Percentiles rank a stretch among this genome's conserved stretches.
Conservation (phyloP, 2,113 vertebrate genomes). For the Phylloscopus whistleri region DNA sequence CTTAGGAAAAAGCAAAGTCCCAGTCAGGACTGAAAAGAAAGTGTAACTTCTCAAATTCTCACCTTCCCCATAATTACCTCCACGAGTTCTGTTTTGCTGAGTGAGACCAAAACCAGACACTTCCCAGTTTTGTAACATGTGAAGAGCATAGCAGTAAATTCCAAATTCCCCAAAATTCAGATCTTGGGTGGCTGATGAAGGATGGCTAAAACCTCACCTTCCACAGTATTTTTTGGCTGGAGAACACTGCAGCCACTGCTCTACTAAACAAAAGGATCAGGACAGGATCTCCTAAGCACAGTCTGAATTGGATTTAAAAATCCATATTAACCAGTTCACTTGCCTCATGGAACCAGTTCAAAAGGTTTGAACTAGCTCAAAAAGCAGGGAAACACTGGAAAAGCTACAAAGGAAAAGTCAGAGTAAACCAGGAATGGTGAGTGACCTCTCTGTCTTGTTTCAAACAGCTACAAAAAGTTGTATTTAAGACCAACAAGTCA, state of each 20-base stretch:
- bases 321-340: accelerated
- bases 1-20: not conserved
- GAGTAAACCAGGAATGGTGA: not conserved
- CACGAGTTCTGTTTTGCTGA: not conserved
- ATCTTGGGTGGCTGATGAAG: not conserved
- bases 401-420: not conserved
- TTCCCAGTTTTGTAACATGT: not conserved
- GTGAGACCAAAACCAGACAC: not conserved
- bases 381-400: not conserved
- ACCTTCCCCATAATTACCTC: not conserved
- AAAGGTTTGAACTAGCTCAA: not conserved
- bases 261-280: no score
- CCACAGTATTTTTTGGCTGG: not conserved
- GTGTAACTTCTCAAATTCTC: not conserved
- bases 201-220: not conserved
- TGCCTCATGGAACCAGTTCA: not conserved
- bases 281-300: not conserved
- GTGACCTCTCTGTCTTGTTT: not conserved
- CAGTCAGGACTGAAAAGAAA: not conserved
- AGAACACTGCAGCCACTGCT: not conserved
- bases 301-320: not conserved
- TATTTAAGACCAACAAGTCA: not conserved
- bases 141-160: not conserved
- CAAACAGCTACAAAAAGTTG: not conserved
- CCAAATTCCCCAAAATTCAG: not conserved